Conservation (phyloP, 1,140 invertebrate genomes). For the Brachystomella parvula region DNA sequence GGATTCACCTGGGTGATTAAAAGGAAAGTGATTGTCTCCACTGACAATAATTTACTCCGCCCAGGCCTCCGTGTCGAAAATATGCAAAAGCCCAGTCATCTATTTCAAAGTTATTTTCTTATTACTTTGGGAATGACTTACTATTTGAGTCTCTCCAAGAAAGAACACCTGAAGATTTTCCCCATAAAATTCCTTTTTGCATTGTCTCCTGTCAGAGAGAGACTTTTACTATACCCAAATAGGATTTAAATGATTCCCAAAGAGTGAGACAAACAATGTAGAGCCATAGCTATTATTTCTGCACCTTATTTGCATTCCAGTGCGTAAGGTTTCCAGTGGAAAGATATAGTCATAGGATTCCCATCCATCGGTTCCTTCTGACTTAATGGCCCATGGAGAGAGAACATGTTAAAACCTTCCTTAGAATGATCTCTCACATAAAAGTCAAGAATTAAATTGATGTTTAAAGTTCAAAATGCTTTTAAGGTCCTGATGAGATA, state of each 20-base stretch:
- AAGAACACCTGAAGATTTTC: constrained; percentile 4
- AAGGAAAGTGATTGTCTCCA: too few relatives aligned
- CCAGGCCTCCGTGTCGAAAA: constrained; percentile 3
- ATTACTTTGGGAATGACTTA: not conserved
- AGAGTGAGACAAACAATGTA: constrained; percentile 8
- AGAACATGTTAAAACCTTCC: too few relatives aligned
- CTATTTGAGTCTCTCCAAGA: not conserved
- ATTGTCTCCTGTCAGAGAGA: too few relatives aligned
- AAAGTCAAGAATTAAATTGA: constrained; percentile 11
- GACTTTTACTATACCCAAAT: not conserved
- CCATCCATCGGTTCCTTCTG: not conserved
- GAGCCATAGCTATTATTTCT: constrained; percentile 8
- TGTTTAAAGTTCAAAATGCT: constrained; percentile 1
- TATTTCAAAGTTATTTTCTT: constrained; percentile 2
- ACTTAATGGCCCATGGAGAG: not conserved
- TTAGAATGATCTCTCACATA: not conserved
- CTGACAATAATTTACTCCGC: too few relatives aligned
- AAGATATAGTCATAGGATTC: too few relatives aligned
- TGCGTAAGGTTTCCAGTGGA: too few relatives aligned
- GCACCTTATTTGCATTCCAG: constrained; percentile 11
- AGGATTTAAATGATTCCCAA: constrained; percentile 9
- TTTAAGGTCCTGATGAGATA: not conserved
- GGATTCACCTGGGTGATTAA: too few relatives aligned
- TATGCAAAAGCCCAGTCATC: not conserved
- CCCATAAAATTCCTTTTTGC: not conserved